These are phyloP conservation scores for Ceramica pisi DNA, from an alignment of 2,888 invertebrate species.

Conservation along the genomic window DNA sequence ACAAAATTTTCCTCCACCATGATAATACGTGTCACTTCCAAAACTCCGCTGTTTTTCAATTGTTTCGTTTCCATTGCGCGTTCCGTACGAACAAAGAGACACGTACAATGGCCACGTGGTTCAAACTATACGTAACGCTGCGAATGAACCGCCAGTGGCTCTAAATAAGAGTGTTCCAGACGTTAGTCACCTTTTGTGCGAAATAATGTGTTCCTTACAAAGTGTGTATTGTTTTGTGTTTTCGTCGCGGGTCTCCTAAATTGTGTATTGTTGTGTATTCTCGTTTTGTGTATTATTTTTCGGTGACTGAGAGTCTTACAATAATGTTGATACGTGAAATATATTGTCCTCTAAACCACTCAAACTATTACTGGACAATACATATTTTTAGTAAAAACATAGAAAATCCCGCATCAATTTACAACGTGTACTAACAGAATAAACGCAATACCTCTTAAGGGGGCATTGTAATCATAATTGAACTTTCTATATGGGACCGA, in stretches of 20 bases:
- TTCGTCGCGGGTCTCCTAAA: conserved; percentile 23
- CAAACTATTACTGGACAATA: not conserved
- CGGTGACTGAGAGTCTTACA: not conserved
- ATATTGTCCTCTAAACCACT: not conserved
- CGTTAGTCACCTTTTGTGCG: conserved; percentile 59
- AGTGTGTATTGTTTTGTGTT: conserved; percentile 46
- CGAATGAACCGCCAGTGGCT: conserved; percentile 25
- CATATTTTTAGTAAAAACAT: no score
- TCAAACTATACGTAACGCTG: conserved; percentile 45
- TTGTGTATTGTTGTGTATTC: conserved; percentile 33
- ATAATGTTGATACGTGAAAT: conserved; percentile 13
- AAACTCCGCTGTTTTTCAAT: conserved; percentile 45
- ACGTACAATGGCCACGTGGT: conserved; percentile 44
- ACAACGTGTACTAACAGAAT: no score
- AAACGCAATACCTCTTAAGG: no score
- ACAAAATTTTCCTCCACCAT: conserved; percentile 35
- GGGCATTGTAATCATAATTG: no score
- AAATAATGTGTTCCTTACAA: conserved; percentile 58
- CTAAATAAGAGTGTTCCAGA: conserved; percentile 48
- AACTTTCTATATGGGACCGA: no score
- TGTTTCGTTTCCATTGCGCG: conserved; percentile 50
- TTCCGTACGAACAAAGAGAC: conserved; percentile 25
- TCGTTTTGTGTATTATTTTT: conserved; percentile 14
- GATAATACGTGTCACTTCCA: conserved; percentile 63
- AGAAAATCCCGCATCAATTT: no score